Percentiles rank a stretch among this genome's conserved stretches.
phyloP scores from a whole-genome alignment of 1,140 invertebrate species.

The Drusus annulatus region DNA sequence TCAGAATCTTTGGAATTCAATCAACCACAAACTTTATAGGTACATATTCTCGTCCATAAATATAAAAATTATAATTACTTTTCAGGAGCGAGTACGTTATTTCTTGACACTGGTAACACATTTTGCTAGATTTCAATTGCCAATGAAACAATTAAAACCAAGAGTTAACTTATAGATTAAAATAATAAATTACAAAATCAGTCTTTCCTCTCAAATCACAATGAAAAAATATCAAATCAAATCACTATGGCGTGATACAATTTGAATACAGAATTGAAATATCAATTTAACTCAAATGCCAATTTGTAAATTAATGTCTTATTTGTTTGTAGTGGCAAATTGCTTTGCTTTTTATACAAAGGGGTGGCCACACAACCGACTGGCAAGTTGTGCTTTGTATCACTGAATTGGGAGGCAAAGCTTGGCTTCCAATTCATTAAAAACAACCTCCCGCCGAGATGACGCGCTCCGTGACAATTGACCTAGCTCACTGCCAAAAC shows the following conservation, averaged over 20 bases:
- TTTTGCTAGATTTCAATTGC: conserved; percentile 5
- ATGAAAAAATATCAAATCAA: neutral
- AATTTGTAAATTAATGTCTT: neutral
- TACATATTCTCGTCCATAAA: too few species aligned
- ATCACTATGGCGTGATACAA: neutral
- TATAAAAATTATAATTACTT: conserved; percentile 29
- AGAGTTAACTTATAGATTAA: neutral
- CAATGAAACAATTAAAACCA: conserved; percentile 2
- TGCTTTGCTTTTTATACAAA: neutral
- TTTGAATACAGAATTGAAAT: neutral
- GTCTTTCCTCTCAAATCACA: conserved; percentile 13
- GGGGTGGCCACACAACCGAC: conserved; percentile 30
- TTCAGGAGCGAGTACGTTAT: conserved; percentile 15
- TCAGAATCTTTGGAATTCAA: too few species aligned
- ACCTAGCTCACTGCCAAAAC: conserved; percentile 19
- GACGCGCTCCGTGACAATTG: conserved; percentile 29
- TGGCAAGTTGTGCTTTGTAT: conserved; percentile 16
- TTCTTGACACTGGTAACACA: conserved; percentile 47
- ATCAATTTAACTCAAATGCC: conserved; percentile 9
- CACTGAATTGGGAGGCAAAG: conserved; percentile 26
- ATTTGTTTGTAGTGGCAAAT: neutral
- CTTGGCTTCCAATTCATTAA: too few species aligned
- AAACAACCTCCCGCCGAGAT: conserved; percentile 35
- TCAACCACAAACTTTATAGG: too few species aligned
- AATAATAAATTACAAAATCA: conserved; percentile 18